These are phyloP conservation scores for Chrysolina americana DNA, from an alignment of 2,888 invertebrate genomes.

Conservation along the genomic window DNA sequence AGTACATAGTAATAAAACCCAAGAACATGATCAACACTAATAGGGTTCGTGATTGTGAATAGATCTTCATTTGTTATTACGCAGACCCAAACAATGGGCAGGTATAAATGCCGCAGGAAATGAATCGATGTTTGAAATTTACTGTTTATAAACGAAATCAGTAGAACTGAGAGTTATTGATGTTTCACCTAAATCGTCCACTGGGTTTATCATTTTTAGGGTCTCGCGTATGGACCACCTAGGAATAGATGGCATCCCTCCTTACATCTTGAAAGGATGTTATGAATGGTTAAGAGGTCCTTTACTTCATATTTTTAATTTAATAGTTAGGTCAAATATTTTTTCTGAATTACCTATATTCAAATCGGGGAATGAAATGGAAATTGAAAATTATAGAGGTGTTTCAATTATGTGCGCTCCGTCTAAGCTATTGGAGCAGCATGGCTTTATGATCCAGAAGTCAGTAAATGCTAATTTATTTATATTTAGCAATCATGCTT, in stretches of 20 bases:
- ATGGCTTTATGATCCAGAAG: too few relatives aligned
- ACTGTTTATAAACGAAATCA: constrained; percentile 1
- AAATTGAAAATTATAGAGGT: too few relatives aligned
- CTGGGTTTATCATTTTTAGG: neutral
- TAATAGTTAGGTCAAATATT: too few relatives aligned
- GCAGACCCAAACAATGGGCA: constrained; percentile 29
- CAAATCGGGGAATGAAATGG: too few relatives aligned
- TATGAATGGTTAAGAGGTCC: too few relatives aligned
- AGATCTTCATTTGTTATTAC: constrained; percentile 26
- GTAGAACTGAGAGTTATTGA: neutral
- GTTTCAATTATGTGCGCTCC: too few relatives aligned
- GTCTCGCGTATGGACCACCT: neutral
- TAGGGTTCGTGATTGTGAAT: constrained; percentile 38
- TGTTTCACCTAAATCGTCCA: neutral
- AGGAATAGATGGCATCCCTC: too few relatives aligned
- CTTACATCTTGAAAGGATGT: neutral
- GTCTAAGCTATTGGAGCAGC: too few relatives aligned
- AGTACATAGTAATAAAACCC: constrained; percentile 19
- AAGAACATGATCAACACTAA: constrained; percentile 31
- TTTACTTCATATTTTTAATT: neutral
- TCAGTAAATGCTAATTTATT: too few relatives aligned
- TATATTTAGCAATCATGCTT: too few relatives aligned
- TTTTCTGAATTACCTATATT: too few relatives aligned
- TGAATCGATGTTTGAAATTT: constrained; percentile 10
- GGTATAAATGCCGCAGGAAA: constrained; percentile 9